Evolutionary conservation across 2,888 invertebrate species (phyloP).

Genomic region (Villa cingulata): DNA sequence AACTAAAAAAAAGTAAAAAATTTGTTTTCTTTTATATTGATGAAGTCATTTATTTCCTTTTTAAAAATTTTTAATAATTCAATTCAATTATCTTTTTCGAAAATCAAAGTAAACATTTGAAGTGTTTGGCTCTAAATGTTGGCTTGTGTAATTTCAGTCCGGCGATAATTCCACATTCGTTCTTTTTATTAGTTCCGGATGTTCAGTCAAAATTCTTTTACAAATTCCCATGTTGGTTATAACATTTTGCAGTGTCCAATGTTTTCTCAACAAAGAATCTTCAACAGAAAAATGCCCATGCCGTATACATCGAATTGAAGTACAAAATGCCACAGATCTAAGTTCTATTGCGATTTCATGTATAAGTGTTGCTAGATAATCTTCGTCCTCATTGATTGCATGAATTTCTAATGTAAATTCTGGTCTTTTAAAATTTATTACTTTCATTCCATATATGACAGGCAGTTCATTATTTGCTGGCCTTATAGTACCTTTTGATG

Average conservation of each 20-base stretch:
- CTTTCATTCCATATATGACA: conserved; percentile 72
- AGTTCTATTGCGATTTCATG: conserved; percentile 72
- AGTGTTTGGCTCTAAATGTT: too few relatives aligned
- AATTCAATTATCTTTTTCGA: too few relatives aligned
- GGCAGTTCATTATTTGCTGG: conserved; percentile 57
- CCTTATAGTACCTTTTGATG: conserved; percentile 64
- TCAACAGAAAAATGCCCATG: conserved; percentile 68
- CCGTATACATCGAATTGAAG: conserved; percentile 63
- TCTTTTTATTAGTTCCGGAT: conserved; percentile 26
- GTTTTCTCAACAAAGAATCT: conserved; percentile 63
- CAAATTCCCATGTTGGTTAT: conserved; percentile 49
- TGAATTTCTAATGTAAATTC: conserved; percentile 80
- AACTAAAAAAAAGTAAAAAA: too few relatives aligned
- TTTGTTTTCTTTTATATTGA: too few relatives aligned
- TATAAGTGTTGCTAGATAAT: conserved; percentile 61
- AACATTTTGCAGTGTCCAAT: conserved; percentile 63
- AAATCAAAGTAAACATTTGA: too few relatives aligned
- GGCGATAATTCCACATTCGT: conserved; percentile 19
- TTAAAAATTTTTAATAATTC: too few relatives aligned
- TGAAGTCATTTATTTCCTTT: too few relatives aligned
- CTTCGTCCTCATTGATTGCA: conserved; percentile 70
- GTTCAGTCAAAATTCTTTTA: conserved; percentile 36
- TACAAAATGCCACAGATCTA: conserved; percentile 67
- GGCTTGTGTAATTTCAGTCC: too few relatives aligned
- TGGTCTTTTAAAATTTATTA: conserved; percentile 68